Conservation (phyloP, 1,140 invertebrate species). For the Meloidogyne hapla region DNA sequence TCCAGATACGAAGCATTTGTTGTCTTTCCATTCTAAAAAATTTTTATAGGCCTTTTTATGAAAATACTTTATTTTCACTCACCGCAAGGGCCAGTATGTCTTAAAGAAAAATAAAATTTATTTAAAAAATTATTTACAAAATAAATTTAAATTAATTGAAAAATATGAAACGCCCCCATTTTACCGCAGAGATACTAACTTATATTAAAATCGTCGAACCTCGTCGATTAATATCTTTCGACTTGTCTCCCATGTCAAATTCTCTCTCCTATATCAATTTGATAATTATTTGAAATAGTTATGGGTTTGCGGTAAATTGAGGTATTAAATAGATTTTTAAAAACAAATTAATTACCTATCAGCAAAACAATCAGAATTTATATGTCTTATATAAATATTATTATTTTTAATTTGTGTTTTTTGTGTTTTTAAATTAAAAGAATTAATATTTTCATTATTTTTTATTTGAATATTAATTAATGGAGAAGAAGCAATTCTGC, state of each 20-base stretch:
- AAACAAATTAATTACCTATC: not conserved
- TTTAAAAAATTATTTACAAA: too few species aligned
- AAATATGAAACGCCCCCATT: too few species aligned
- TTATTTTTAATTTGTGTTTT: not conserved
- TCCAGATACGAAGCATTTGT: not conserved
- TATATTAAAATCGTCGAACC: too few species aligned
- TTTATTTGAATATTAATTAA: not conserved
- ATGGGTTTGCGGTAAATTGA: too few species aligned
- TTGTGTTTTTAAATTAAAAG: not conserved
- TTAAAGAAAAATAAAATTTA: not conserved
- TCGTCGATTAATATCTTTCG: too few species aligned
- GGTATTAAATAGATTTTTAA: too few species aligned
- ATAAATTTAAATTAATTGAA: too few species aligned
- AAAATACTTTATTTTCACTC: not conserved
- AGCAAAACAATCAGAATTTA: slow-evolving; percentile 1
- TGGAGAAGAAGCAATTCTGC: not conserved
- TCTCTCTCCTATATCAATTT: too few species aligned
- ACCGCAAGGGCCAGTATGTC: not conserved
- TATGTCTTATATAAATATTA: not conserved
- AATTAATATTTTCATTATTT: not conserved
- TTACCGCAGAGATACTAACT: too few species aligned
- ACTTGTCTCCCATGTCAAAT: too few species aligned
- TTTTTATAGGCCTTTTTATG: too few species aligned
- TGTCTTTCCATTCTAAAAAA: slow-evolving; percentile 39
- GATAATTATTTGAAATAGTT: too few species aligned